Evolutionary conservation across 2,888 invertebrate genomes (phyloP), one percentile per base, ranked within the genome.

Genomic region (Pseudococcus longispinus): DNA sequence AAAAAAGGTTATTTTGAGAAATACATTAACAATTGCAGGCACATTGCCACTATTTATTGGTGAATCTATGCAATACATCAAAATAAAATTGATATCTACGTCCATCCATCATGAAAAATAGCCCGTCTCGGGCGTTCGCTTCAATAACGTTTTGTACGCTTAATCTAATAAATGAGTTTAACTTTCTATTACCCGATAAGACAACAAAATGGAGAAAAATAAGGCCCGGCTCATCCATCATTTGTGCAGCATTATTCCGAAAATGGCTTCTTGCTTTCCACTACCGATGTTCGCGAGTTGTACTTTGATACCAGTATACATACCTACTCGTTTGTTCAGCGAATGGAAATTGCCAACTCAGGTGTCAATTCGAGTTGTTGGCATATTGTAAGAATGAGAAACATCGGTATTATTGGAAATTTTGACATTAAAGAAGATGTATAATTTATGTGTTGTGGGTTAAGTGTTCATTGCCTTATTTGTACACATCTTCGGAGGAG

Each of bases 101-200:
- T 80, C 77, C 77, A 80, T 80, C 77, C 77, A 80, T 80, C 77
- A 80, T 80, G 77, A 80, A 80, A 80, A 80, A 80, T 80, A 80
- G 77, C 77, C 77, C 42, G 77, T 42, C 37, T 80, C 13, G 23
- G 32, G 77, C 77, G 20, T 80, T 80, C 77, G 77, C 77, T 80
- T 80, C 77, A 80, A 80, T 80, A 80, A 80, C 77, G 77, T 80
- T 80, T 80, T 80, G 77, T 80, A 80, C 77, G 37, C 77, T 42
- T 80, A 80, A 80, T 80, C 77, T 80, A 80, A 80, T 80, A 80
- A 80, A 80, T 80, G 77, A 80, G 77, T 80, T 80, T 80, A 80
- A 80, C 77, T 80, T 80, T 80, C 77, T 80, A 80, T 80, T 80
- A 80, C 42, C 20, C 77, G 77, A 80, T 80, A 80, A 80, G 77